phyloP scores from a whole-genome alignment of 2,113 vertebrate genomes.

The Todiramphus chloris region DNA sequence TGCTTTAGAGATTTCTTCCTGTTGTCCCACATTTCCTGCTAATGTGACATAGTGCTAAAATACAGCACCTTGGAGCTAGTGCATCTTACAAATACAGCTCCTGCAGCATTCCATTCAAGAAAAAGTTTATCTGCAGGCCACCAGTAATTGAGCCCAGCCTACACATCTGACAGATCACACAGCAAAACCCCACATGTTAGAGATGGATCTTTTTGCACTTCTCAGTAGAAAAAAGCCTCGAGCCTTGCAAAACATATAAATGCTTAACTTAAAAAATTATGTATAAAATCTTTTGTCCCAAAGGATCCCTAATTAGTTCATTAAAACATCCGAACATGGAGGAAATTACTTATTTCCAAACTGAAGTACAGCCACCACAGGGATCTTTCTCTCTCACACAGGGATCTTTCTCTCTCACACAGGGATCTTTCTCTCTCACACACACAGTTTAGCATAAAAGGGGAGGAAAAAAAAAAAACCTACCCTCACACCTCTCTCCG shows the following conservation, averaged over 20 bases:
- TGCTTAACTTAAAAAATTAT: not conserved
- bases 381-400: not conserved
- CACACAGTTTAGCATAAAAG: not conserved
- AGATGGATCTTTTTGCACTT: not conserved
- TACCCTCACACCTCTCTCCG: not conserved
- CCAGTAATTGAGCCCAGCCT: not conserved
- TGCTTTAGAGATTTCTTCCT: not conserved
- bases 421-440: not conserved
- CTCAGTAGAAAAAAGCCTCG: not conserved
- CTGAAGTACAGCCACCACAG: not conserved
- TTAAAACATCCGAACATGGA: not conserved
- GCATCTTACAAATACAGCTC: not conserved
- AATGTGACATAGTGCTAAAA: accelerated
- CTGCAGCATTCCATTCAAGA: not conserved
- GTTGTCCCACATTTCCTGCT: not conserved
- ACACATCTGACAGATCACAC: not conserved
- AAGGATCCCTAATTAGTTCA: not conserved
- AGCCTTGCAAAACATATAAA: not conserved
- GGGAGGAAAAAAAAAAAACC: not conserved
- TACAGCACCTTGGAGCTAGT: not conserved
- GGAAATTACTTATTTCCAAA: not conserved
- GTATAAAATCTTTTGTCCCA: not conserved
- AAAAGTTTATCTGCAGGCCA: not conserved
- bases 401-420: not conserved
- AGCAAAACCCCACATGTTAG: not conserved